Percentiles rank a stretch among this genome's conserved stretches.
These are phyloP conservation scores for Tyto alba DNA, from an alignment of 2,113 vertebrate species.

Conservation along the genomic window DNA sequence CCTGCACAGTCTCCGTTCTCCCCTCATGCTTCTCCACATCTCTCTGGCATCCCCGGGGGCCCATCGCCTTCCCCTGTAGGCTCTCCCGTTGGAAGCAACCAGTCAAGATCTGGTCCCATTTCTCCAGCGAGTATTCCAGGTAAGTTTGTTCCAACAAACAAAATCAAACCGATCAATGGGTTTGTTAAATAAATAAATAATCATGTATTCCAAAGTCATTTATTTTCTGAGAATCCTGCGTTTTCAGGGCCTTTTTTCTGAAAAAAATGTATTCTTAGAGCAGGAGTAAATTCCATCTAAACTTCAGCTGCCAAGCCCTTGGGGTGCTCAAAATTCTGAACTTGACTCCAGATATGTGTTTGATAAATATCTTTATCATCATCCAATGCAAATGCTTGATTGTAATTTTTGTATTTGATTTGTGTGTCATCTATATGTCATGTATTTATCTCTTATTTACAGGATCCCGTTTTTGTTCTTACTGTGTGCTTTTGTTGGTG, in stretches of 20 bases:
- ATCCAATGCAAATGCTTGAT: not conserved
- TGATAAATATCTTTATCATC: not conserved
- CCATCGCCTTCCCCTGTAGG: conserved; percentile 92
- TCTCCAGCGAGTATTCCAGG: conserved; percentile 89
- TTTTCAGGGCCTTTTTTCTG: not conserved
- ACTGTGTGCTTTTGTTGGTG: not conserved
- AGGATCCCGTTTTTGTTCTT: not conserved
- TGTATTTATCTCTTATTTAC: not conserved
- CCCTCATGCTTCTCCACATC: conserved; percentile 91
- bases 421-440: not conserved
- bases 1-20: conserved; percentile 94
- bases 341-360: not conserved
- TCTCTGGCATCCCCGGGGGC: conserved; percentile 86
- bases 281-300: not conserved
- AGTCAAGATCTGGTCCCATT: conserved; percentile 92
- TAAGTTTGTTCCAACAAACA: conserved; percentile 54
- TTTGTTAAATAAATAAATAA: not conserved
- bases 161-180: not conserved
- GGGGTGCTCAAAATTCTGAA: not conserved
- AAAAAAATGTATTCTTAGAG: not conserved
- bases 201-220: not conserved
- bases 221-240: not conserved
- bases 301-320: not conserved
- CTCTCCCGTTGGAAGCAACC: conserved; percentile 91
- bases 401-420: not conserved